Evolutionary conservation across 2,797 vertebrate species (phyloP).

Genomic region (Tympanoctomys barrerae): DNA sequence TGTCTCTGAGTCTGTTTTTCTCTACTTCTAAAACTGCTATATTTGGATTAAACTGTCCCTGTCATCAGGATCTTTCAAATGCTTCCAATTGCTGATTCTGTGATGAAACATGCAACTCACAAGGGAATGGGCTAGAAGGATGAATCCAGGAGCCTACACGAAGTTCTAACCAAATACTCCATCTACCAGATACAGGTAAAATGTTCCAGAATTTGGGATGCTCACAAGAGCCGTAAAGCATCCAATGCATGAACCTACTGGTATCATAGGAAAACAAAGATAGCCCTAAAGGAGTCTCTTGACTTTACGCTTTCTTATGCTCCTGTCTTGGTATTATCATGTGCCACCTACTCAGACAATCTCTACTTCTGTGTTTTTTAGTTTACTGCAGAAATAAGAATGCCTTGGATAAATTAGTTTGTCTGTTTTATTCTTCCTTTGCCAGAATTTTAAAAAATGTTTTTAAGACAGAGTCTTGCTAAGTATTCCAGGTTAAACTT

Average conservation of each 20-base stretch:
- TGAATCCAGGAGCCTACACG: neutral
- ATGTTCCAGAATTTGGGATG: constrained; percentile 3
- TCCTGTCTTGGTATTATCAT: accelerated
- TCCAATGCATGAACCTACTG: neutral
- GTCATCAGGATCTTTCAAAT: neutral
- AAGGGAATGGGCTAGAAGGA: neutral
- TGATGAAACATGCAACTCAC: neutral
- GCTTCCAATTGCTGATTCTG: neutral
- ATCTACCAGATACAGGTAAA: neutral
- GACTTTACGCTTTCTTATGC: neutral
- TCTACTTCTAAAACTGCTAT: neutral
- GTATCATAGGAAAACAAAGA: neutral
- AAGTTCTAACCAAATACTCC: neutral
- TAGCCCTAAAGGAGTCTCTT: neutral
- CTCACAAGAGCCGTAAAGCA: neutral
- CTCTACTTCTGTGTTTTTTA: neutral
- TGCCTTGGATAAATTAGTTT: neutral
- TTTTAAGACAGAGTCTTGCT: neutral
- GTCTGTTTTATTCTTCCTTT: constrained; percentile 4
- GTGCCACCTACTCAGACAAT: neutral
- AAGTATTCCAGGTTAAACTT: neutral
- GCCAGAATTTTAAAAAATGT: neutral
- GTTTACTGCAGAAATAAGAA: neutral
- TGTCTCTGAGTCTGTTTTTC: neutral
- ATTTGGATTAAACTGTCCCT: neutral